Evolutionary conservation across 2,888 invertebrate species (phyloP).

Genomic region (Zhuqinia jingwanae): DNA sequence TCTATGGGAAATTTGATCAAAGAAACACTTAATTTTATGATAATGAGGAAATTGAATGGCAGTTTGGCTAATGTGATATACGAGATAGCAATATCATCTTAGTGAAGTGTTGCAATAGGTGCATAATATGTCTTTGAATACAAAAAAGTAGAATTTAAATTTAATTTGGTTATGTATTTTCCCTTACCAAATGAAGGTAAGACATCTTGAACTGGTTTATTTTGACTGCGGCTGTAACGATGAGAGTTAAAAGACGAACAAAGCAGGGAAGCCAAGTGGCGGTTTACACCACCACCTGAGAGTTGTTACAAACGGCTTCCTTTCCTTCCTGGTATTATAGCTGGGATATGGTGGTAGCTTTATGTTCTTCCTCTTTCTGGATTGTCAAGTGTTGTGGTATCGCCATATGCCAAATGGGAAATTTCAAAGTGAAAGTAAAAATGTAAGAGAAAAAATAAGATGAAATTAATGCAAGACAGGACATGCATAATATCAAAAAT

Average conservation of each 20-base stretch:
- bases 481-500: background rate
- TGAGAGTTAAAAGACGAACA: background rate
- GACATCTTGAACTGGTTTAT: constrained; percentile 68
- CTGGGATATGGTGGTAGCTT: no score
- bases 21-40: no score
- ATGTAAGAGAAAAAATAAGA: background rate
- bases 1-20: no score
- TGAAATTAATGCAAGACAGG: constrained; percentile 1
- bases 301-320: background rate
- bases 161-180: background rate
- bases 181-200: constrained; percentile 74
- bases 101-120: background rate
- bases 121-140: background rate
- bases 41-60: no score
- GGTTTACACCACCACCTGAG: background rate
- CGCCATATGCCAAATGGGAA: no score
- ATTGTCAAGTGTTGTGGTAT: no score
- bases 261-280: constrained; percentile 29
- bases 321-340: background rate
- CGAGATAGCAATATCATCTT: no score
- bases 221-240: background rate
- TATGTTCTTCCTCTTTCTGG: background rate
- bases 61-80: no score
- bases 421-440: no score
- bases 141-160: background rate